Evolutionary conservation across 2,888 invertebrate genomes (phyloP).

Genomic region (Hemicrepidius hirtus): DNA sequence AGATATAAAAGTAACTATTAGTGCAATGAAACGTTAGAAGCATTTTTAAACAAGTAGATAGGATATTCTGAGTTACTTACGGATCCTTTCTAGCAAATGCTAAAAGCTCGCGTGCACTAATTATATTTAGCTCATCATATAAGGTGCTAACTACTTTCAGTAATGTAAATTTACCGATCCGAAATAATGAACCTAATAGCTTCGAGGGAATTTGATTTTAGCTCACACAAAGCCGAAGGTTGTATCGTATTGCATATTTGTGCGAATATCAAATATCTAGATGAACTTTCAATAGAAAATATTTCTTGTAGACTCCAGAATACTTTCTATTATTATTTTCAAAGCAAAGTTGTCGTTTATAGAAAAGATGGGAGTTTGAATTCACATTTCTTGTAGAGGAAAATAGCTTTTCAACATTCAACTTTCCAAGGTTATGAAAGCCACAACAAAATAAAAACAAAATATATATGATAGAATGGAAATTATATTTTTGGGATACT

Average conservation of each 20-base stretch:
- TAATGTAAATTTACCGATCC: constrained; percentile 33
- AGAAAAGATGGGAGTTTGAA: not conserved
- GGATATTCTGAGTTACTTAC: not conserved
- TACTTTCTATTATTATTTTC: not conserved
- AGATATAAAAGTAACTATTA: no score
- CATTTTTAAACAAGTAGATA: not conserved
- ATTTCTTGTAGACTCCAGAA: not conserved
- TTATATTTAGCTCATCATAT: constrained; percentile 30
- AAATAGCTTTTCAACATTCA: not conserved
- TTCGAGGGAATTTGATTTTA: constrained; percentile 37
- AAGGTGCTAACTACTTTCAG: constrained; percentile 34
- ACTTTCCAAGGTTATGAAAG: not conserved
- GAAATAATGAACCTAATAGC: constrained; percentile 32
- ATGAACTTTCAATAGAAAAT: constrained; percentile 1
- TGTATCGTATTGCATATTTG: constrained; percentile 31
- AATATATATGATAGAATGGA: no score
- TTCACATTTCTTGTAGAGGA: not conserved
- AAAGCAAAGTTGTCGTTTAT: constrained; percentile 7
- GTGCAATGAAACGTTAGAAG: no score
- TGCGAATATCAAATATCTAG: constrained; percentile 12
- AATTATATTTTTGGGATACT: no score
- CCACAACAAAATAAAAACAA: no score
- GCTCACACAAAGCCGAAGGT: constrained; percentile 2
- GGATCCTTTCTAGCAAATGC: constrained; percentile 11
- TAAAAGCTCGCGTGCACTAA: constrained; percentile 26